These are phyloP conservation scores for Physella acuta DNA, from an alignment of 1,140 invertebrate species.

Conservation along the genomic window DNA sequence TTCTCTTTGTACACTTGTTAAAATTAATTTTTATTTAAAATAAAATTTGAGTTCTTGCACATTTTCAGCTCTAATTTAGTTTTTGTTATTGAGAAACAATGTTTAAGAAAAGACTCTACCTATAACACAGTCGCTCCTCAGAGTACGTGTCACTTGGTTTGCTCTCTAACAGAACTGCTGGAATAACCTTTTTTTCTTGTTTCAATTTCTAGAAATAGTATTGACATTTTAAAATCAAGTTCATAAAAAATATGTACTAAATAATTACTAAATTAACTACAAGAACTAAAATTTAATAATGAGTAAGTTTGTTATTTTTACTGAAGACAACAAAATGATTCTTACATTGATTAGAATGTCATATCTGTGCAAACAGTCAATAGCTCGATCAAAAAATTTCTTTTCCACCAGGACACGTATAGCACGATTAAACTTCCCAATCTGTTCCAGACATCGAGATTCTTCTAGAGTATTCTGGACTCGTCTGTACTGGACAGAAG, in stretches of 20 bases:
- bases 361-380: slow-evolving; percentile 40
- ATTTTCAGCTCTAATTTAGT: too few relatives aligned
- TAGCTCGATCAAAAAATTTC: slow-evolving; percentile 42
- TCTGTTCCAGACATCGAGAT: slow-evolving; percentile 38
- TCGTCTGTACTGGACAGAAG: slow-evolving; percentile 34
- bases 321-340: too few relatives aligned
- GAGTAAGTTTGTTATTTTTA: too few relatives aligned
- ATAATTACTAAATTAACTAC: too few relatives aligned
- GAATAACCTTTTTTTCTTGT: slow-evolving; percentile 27
- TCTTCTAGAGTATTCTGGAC: slow-evolving; percentile 29
- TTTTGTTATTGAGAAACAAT: too few relatives aligned
- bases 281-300: too few relatives aligned
- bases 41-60: background rate
- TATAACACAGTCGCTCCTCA: slow-evolving; percentile 16
- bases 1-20: background rate
- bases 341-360: slow-evolving; percentile 17
- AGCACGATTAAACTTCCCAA: slow-evolving; percentile 35
- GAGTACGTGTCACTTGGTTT: slow-evolving; percentile 33
- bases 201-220: slow-evolving; percentile 42
- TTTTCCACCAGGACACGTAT: slow-evolving; percentile 34
- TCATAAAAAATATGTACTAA: too few relatives aligned
- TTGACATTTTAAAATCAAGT: too few relatives aligned
- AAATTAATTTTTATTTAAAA: background rate
- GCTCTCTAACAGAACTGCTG: slow-evolving; percentile 33
- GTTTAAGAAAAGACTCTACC: too few relatives aligned